Base-by-base conservation (phyloP, 2,797 vertebrate genomes). In the Okamejei kenojei region DNA sequence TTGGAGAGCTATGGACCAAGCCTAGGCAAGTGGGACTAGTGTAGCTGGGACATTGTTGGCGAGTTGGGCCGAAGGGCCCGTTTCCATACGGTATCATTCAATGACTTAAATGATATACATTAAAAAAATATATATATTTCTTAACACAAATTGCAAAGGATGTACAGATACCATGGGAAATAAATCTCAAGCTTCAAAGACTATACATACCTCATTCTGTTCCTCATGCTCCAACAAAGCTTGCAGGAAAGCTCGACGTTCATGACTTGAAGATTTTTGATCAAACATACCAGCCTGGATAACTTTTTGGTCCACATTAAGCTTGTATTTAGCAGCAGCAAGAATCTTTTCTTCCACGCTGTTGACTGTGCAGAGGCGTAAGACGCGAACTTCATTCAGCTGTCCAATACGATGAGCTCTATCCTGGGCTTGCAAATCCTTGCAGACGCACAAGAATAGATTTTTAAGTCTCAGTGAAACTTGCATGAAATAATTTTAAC, bases 261-360 rank as follows among this genome's bases (percentile, higher is more conserved):
- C 98, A 0, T 99, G 98, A 95, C 99, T 96, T 0, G 99, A 99
- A 74, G 99, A 99, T 93, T 99, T 99, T 95, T 99, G 99, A 95
- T 99, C 99, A 68, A 99, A 99, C 99, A 99, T 99, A 95, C 99
- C 99, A 0, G 99, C 98, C 94, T 99, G 99, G 95, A 99, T 99
- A 93, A 99, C 99, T 94, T 99, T 99, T 94, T 99, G 99, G 94
- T 99, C 99, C 93, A 99, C 99, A 0, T 99, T 99, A 84, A 99
- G 96, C 93, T 99, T 99, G 95, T 99, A 99, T 93, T 99, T 99
- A 10, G 99, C 99, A 0, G 98, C 99, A 0, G 99, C 98, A 32
- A 99, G 96, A 95, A 99, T 99, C 94, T 99, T 99, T 94, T 99
- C 99, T 94, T 99, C 99, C 93, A 99, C 99, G 0, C 98, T 99